Base-by-base conservation (phyloP, 2,888 invertebrate genomes). In the Ligdia adustata region DNA sequence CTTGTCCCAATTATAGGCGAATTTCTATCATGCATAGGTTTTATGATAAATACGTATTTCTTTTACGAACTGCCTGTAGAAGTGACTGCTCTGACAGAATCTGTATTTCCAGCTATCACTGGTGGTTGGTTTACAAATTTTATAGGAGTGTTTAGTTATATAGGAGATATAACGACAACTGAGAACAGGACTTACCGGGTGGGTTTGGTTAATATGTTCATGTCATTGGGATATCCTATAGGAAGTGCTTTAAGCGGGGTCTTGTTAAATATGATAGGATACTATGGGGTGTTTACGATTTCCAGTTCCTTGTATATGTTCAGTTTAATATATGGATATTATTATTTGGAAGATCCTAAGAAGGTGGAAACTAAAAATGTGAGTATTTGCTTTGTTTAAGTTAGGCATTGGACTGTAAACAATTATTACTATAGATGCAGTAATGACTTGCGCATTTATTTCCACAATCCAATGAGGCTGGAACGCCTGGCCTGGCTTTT, bases 81-180 rank as follows among this genome's bases (percentile, higher is more conserved):
- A 82, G 94, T 92, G 1, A 92, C 94, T 31, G 96, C 95, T 0
- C 84, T 96, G 1, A 93, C 95, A 0, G 96, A 96, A 72, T 93
- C 95, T 0, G 85, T 96, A 45, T 96, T 96, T 72, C 96, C 96
- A 0, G 95, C 95, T 0, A 79, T 96, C 1, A 95, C 95, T 0
- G 95, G 96, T 5, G 96, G 96, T 2, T 96, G 96, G 96, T 96
- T 95, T 73, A 95, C 95, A 9, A 96, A 96, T 92, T 93, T 96
- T 64, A 94, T 96, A 91, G 96, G 96, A 7, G 93, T 96, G 38
- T 95, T 97, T 81, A 96, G 96, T 79, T 97, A 97, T 74, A 94
- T 97, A 35, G 95, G 95, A 24, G 97, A 97, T 69, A 94, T 97
- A 7, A 96, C 97, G 1, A 93, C 94, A 0, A 92, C 93, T 38